Base-by-base conservation (phyloP, 1,140 invertebrate species). In the Brachionus sp. region DNA sequence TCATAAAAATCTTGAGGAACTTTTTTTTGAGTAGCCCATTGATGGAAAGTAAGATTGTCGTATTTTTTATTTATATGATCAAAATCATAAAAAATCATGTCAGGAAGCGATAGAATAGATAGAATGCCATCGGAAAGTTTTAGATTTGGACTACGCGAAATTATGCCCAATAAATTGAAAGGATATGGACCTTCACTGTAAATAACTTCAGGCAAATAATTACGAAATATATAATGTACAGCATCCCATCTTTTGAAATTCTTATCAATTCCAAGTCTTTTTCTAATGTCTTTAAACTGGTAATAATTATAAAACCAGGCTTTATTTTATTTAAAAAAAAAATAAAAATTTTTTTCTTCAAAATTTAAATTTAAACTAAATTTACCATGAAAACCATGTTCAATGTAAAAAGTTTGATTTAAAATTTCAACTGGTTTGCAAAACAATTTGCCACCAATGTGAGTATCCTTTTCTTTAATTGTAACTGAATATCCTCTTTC, bases 221-320 rank as follows among this genome's bases (percentile, higher is more conserved):
- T 70, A 19, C 44, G n/a, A 37, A 83, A 84, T 23, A 83, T 68
- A 29, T 57, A 84, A 50, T 84, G 39, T n/a, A 84, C 78, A 25
- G 46, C 53, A n/a, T 57, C 64, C 84, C 84, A 84, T 57, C 16
- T 13, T 23, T 19, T 35, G 46, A 84, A 84, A 66, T 84, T 83
- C 4, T 83, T 29, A 23, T 83, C 53, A 23, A 84, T 70, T 6
- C 23, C 29, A 7, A 84, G 46, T 62, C 84, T 57, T 42, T 62
- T 39, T 19, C 64, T 25, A 2, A 84, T 84, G 42, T 84, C 77
- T 46, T 83, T 68, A 46, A 84, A 84, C 33, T 84, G 84, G 23
- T 82, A 75, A 62, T 84, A 82, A 42, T 84, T 84, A 16, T 83
- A 39, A 50, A 84, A 83, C 84, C 84, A 84, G 16, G 77, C 84